Conservation (phyloP, 1,140 invertebrate species). For the Pectinophora gossypiella region DNA sequence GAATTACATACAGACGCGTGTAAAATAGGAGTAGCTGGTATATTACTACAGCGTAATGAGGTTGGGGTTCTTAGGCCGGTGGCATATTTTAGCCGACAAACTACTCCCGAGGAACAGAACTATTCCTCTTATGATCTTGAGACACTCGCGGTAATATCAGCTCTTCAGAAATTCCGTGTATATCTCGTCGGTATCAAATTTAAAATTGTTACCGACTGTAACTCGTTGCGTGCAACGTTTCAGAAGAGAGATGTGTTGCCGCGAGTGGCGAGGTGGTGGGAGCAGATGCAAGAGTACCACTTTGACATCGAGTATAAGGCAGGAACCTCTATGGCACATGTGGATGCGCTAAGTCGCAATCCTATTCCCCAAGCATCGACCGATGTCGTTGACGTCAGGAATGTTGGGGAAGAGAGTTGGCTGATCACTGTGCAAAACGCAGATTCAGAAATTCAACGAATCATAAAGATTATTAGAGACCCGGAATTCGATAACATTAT, state of each 20-base stretch:
- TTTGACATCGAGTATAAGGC: conserved; percentile 31
- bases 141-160: conserved; percentile 23
- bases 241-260: conserved; percentile 28
- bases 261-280: conserved; percentile 34
- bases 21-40: conserved; percentile 6
- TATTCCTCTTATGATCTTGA: conserved; percentile 61
- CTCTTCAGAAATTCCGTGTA: conserved; percentile 2
- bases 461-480: conserved; percentile 17
- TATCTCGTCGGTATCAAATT: conserved; percentile 23
- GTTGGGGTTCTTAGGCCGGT: background rate
- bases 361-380: conserved; percentile 1
- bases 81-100: conserved; percentile 10
- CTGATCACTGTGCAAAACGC: conserved; percentile 21
- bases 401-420: conserved; percentile 12
- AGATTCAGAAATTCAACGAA: conserved; percentile 10
- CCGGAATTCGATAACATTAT: conserved; percentile 5
- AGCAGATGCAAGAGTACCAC: conserved; percentile 32
- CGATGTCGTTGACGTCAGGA: background rate
- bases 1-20: conserved; percentile 8
- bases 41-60: conserved; percentile 3
- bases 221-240: conserved; percentile 22
- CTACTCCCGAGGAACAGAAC: conserved; percentile 43
- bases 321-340: conserved; percentile 29
- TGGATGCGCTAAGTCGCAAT: conserved; percentile 36
- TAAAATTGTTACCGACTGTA: conserved; percentile 39